phyloP scores from a whole-genome alignment of 2,888 invertebrate species.

The Calliopum simillimum region DNA sequence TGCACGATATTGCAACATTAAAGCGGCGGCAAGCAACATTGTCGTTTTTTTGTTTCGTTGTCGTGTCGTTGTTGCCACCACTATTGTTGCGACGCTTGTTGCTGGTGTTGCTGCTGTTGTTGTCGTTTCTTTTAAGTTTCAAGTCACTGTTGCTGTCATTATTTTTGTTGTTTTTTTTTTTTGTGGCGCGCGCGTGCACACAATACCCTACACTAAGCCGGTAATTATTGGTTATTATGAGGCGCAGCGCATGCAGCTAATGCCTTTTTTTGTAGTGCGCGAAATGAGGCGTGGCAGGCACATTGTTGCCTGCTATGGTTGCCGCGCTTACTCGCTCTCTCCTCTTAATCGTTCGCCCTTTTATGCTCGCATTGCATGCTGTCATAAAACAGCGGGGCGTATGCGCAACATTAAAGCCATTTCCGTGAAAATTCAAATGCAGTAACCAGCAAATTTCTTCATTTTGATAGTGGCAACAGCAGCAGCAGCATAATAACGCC shows the following conservation, averaged over 20 bases:
- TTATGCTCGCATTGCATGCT: too few species aligned
- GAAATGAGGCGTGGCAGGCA: background rate
- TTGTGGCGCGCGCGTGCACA: too few species aligned
- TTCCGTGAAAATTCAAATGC: conserved; percentile 53
- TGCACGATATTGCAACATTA: conserved; percentile 28
- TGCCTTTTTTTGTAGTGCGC: background rate
- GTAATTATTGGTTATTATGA: conserved; percentile 29
- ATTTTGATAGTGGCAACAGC: background rate
- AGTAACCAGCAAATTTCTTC: conserved; percentile 13
- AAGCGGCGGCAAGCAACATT: conserved; percentile 25
- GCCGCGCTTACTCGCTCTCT: too few species aligned
- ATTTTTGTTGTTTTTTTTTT: conserved; percentile 2
- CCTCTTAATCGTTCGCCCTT: too few species aligned
- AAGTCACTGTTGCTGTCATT: background rate
- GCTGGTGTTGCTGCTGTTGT: conserved; percentile 9
- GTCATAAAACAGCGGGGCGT: conserved; percentile 53
- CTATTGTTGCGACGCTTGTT: conserved; percentile 35
- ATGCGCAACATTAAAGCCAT: conserved; percentile 56
- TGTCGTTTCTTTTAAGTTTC: conserved; percentile 3
- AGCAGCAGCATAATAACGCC: too few species aligned
- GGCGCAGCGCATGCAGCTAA: conserved; percentile 21
- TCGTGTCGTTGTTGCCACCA: conserved; percentile 33
- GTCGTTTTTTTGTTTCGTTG: conserved; percentile 17
- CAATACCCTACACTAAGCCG: background rate
- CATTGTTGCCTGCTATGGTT: background rate